These are phyloP conservation scores for Paramormyrops kingsleyae DNA, from an alignment of 2,113 vertebrate species.

Conservation along the genomic window DNA sequence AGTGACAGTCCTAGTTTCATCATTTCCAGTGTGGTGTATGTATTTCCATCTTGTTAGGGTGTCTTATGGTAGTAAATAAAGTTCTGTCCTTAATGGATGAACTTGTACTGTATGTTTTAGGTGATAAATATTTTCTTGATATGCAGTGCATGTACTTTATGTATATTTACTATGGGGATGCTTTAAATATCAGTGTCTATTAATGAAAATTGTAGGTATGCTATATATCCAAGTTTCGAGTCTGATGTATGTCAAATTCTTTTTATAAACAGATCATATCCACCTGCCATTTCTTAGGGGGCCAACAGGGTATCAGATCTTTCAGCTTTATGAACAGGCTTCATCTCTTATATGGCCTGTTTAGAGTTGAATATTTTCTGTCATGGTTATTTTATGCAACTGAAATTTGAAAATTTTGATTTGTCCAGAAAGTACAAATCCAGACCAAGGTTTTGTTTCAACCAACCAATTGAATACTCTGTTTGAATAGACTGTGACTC, in stretches of 20 bases:
- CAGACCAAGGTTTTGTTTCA: neutral
- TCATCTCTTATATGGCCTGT: neutral
- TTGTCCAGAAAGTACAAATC: neutral
- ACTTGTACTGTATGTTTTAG: neutral
- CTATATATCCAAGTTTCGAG: neutral
- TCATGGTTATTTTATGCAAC: neutral
- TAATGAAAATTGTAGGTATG: neutral
- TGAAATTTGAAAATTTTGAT: neutral
- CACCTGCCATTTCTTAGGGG: neutral
- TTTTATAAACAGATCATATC: neutral
- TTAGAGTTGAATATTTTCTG: neutral
- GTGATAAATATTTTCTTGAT: neutral
- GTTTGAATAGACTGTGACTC: too few species aligned
- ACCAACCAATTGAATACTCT: neutral
- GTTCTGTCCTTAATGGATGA: neutral
- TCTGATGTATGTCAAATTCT: neutral
- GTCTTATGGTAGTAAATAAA: neutral
- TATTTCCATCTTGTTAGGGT: slow-evolving; percentile 4
- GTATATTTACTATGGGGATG: neutral
- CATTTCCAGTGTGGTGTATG: slow-evolving; percentile 33
- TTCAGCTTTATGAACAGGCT: neutral
- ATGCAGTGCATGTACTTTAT: neutral
- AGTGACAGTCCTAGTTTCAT: slow-evolving; percentile 39
- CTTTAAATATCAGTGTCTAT: neutral
- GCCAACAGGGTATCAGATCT: neutral